These are phyloP conservation scores for Allacma fusca DNA, from an alignment of 2,888 invertebrate species.

Conservation along the genomic window DNA sequence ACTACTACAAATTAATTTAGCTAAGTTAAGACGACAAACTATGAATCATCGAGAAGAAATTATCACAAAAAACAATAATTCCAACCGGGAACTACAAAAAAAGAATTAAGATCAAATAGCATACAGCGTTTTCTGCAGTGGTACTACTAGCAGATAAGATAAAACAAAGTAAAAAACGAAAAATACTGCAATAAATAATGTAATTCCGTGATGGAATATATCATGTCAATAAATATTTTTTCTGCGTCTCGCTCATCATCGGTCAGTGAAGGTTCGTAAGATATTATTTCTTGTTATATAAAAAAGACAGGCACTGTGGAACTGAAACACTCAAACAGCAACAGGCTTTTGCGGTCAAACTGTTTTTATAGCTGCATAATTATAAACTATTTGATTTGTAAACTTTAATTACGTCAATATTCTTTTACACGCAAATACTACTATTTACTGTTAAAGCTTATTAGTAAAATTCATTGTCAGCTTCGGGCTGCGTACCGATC, in stretches of 20 bases:
- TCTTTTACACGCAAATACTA: no score
- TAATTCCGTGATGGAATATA: not conserved
- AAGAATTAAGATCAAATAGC: not conserved
- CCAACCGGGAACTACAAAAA: constrained; percentile 21
- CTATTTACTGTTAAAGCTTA: no score
- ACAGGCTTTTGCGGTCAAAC: no score
- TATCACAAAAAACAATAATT: constrained; percentile 14
- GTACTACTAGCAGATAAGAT: not conserved
- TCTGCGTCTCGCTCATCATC: not conserved
- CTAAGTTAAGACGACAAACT: not conserved
- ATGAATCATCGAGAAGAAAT: not conserved
- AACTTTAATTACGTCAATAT: no score
- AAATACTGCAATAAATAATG: not conserved
- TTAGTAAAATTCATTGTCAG: no score
- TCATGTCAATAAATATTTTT: not conserved
- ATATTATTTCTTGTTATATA: not conserved
- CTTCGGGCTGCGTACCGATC: no score
- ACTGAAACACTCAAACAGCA: no score
- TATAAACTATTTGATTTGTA: no score
- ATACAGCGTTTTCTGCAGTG: not conserved
- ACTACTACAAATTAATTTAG: not conserved
- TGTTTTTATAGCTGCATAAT: no score
- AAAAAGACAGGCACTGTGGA: not conserved
- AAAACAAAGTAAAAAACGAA: constrained; percentile 10
- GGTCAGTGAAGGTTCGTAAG: not conserved